Percentiles rank a stretch among this genome's conserved stretches.
Conservation (phyloP, 2,888 invertebrate species). For the Polyploca ridens region DNA sequence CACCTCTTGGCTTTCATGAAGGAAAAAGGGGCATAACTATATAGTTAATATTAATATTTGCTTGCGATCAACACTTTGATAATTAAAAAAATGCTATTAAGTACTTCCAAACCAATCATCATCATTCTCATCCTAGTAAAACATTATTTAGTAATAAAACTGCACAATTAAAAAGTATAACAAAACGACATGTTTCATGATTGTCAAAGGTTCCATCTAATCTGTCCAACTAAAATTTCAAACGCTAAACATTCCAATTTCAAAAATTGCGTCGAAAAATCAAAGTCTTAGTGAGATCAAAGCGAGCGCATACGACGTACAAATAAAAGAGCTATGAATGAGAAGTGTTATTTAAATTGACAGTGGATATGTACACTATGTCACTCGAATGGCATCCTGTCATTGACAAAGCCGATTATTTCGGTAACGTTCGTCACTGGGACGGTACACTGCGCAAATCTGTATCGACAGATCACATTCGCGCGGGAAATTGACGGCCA, state of each 20-base stretch:
- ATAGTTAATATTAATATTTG: too few relatives aligned
- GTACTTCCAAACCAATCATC: too few relatives aligned
- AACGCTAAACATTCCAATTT: neutral
- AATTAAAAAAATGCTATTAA: too few relatives aligned
- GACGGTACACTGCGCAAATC: conserved; percentile 30
- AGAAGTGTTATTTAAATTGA: conserved; percentile 15
- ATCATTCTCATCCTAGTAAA: too few relatives aligned
- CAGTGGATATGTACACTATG: conserved; percentile 27
- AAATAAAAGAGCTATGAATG: conserved; percentile 23
- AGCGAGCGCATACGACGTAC: conserved; percentile 15
- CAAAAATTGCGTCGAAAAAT: neutral
- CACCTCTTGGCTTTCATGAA: too few relatives aligned
- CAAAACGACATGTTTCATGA: too few relatives aligned
- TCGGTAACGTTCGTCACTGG: conserved; percentile 39
- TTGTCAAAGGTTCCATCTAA: neutral
- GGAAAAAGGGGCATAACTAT: too few relatives aligned
- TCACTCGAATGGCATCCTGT: conserved; percentile 30
- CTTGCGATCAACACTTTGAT: too few relatives aligned
- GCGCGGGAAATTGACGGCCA: conserved; percentile 33
- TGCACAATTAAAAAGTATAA: too few relatives aligned
- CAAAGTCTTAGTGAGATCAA: neutral
- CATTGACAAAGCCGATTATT: conserved; percentile 38
- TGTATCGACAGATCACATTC: conserved; percentile 39
- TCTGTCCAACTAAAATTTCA: neutral
- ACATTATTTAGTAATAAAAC: too few relatives aligned